Conservation (phyloP, 30 jellyfish, hydroid and myxozoan species). For the Rhopilema esculentum region DNA sequence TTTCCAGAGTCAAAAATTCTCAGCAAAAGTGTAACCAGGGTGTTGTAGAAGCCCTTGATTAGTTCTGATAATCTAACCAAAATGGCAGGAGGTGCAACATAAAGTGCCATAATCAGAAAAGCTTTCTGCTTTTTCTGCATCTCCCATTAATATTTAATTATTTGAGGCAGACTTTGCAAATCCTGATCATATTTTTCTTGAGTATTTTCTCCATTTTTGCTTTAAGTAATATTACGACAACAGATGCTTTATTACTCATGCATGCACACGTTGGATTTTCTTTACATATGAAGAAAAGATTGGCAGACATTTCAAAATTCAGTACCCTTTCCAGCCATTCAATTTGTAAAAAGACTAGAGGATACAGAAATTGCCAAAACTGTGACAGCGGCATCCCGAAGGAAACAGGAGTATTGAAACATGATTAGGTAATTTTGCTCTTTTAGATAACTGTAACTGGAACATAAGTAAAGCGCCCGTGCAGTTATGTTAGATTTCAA, state of each 20-base stretch:
- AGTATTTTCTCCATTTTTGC: background rate
- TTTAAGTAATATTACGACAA: background rate
- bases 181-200: background rate
- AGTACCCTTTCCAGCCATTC: background rate
- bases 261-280: background rate
- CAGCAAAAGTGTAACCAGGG: background rate
- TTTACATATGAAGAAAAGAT: background rate
- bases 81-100: constrained; percentile 6
- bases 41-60: background rate
- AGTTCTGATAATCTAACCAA: background rate
- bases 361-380: background rate
- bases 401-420: background rate
- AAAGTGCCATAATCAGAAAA: background rate
- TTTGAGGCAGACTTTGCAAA: constrained; percentile 1
- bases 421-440: background rate
- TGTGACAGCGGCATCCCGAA: background rate
- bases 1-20: background rate
- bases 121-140: background rate
- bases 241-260: background rate
- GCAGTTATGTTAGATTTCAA: background rate
- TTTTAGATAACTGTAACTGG: background rate
- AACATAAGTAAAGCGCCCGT: background rate
- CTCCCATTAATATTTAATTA: background rate
- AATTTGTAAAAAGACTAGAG: background rate
- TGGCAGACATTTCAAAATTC: background rate